Evolutionary conservation across 2,888 invertebrate genomes (phyloP), one percentile per base, ranked within the genome.

Genomic region (Abrostola tripartita): DNA sequence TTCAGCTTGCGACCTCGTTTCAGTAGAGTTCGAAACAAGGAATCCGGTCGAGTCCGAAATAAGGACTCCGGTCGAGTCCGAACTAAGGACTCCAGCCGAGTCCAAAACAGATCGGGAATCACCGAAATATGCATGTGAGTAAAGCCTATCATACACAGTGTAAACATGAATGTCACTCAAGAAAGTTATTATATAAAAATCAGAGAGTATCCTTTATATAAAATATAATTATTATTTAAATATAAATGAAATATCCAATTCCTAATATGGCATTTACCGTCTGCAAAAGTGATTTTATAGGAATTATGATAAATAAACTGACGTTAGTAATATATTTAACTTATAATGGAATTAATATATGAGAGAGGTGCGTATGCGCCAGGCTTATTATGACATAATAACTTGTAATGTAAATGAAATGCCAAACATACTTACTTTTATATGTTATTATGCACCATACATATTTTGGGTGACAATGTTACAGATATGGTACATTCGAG

Each of bases 221-320:
- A 75, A 71, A 76, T 78, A 71, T 77, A 74, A 74, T 78, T 85
- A 83, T 88, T 86, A 24, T 24, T 24, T 24, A 24, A 24, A 24
- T 90, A 89, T 90, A 79, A 76, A 82, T 78, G 71, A 82, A 88
- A 89, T 91, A 90, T 90, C 84, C 88, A 89, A 94, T 93, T 94
- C 94, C 94, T 94, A 94, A 88, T 87, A 93, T 88, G 93, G 94
- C 94, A 94, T 94, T 94, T 94, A 94, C 92, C 92, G 92, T 93
- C 90, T 91, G 91, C 88, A 86, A 89, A 84, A 93, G 92, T 93
- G 92, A 93, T 92, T 90, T 89, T 86, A 88, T 90, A 87, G 87
- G 89, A 88, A 92, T 88, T 91, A 90, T 88, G 61, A 83, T 90
- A 85, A 91, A 91, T 87, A 89, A 88, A 88, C 85, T 88, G 85